Percentiles rank a stretch among this genome's conserved stretches.
Conservation (phyloP, 2,113 vertebrate species). For the Gallinago undulata region DNA sequence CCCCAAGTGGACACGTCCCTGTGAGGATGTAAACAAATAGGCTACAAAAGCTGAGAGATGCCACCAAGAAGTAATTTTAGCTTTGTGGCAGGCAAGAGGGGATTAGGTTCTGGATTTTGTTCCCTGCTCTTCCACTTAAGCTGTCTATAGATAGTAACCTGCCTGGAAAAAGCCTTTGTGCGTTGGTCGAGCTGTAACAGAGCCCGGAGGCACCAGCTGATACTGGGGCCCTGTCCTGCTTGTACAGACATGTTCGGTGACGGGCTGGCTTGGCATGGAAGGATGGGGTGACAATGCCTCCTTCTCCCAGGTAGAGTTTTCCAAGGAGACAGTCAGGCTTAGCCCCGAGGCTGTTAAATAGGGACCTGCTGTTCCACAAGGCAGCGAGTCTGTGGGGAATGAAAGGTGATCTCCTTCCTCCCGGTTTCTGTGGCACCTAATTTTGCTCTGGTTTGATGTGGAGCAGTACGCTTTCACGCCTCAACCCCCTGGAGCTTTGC, state of each 20-base stretch:
- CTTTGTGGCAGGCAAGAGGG: neutral
- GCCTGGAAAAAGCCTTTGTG: conserved; percentile 15
- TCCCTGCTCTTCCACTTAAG: neutral
- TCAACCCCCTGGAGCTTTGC: neutral
- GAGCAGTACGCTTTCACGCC: neutral
- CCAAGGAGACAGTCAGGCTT: neutral
- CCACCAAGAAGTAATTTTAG: conserved; percentile 20
- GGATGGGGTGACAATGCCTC: neutral
- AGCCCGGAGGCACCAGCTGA: neutral
- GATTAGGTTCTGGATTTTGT: conserved; percentile 40
- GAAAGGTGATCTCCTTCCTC: neutral
- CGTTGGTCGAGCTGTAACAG: neutral
- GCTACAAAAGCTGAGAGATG: neutral
- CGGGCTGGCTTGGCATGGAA: neutral
- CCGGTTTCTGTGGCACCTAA: neutral
- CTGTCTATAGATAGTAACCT: conserved; percentile 33
- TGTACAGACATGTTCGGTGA: neutral
- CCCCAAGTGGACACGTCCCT: neutral
- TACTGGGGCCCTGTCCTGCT: neutral
- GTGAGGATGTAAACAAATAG: neutral
- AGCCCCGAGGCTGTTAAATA: neutral
- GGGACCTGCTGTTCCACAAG: neutral
- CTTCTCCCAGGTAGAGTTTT: neutral
- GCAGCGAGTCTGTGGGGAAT: neutral
- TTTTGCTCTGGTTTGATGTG: neutral